Conservation (phyloP, 1,140 invertebrate species). For the Sarcophaga bullata region DNA sequence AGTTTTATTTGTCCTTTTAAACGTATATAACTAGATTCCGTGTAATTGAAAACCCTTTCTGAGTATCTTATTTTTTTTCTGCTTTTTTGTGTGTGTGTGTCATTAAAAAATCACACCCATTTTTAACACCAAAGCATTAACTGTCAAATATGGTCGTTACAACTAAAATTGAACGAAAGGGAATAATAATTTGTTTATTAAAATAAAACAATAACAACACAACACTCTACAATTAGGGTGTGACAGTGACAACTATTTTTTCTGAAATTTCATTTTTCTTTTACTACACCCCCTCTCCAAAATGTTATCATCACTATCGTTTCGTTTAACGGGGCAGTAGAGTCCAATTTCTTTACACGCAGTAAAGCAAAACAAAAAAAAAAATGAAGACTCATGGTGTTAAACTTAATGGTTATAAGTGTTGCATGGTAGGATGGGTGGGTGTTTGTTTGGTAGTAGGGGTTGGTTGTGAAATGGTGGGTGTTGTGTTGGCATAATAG, state of each 20-base stretch:
- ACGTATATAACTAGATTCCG: too few species aligned
- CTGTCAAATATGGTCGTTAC: background rate
- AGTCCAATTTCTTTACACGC: too few species aligned
- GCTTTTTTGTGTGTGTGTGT: too few species aligned
- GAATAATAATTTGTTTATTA: slow-evolving; percentile 25
- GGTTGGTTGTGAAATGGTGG: too few species aligned
- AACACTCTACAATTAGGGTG: slow-evolving; percentile 18
- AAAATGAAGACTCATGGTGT: background rate
- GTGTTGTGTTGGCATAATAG: background rate
- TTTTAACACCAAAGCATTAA: background rate
- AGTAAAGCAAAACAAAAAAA: background rate
- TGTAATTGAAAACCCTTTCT: slow-evolving; percentile 2
- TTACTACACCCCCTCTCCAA: too few species aligned
- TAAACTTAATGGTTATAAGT: too few species aligned
- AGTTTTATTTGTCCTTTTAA: too few species aligned
- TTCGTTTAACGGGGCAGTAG: background rate
- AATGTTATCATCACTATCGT: too few species aligned
- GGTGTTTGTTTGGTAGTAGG: too few species aligned
- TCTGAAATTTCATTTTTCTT: background rate
- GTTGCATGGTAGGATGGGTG: too few species aligned
- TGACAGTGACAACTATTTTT: background rate
- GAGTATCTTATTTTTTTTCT: too few species aligned
- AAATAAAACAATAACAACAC: background rate
- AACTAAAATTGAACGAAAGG: slow-evolving; percentile 21
- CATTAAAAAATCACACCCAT: slow-evolving; percentile 6